Evolutionary conservation across 2,888 invertebrate species (phyloP).

Genomic region (Apoda limacodes): DNA sequence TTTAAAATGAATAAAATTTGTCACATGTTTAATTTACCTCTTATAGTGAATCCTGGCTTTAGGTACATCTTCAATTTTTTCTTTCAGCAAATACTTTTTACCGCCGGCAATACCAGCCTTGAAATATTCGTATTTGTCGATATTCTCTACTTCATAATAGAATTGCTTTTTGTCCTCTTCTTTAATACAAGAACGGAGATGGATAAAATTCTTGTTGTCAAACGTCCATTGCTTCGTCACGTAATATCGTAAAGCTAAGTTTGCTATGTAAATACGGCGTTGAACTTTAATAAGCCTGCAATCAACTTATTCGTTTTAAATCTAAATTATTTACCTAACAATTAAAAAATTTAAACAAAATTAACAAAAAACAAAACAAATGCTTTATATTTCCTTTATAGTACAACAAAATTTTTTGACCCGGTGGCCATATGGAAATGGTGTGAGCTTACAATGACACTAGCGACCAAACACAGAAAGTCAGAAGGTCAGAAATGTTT

Average conservation of each 20-base stretch:
- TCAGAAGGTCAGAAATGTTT: too few species aligned
- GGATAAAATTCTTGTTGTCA: constrained; percentile 70
- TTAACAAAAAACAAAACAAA: too few species aligned
- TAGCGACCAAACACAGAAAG: too few species aligned
- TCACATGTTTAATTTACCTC: constrained; percentile 45
- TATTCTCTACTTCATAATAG: constrained; percentile 65
- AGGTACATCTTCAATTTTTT: constrained; percentile 69
- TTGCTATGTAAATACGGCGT: constrained; percentile 82
- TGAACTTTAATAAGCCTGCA: constrained; percentile 83
- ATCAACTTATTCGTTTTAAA: too few species aligned
- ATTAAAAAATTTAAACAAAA: too few species aligned
- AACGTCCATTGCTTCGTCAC: constrained; percentile 83
- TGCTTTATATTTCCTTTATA: too few species aligned
- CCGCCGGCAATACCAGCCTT: constrained; percentile 70
- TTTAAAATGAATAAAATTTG: too few species aligned
- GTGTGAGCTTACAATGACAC: background rate
- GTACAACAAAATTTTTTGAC: too few species aligned
- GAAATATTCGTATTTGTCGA: constrained; percentile 66
- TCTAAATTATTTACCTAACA: too few species aligned
- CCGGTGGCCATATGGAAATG: too few species aligned
- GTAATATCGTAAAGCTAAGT: constrained; percentile 79
- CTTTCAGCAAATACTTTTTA: constrained; percentile 75
- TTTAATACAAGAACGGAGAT: constrained; percentile 59
- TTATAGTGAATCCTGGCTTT: constrained; percentile 57
- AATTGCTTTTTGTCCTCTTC: constrained; percentile 65